phyloP scores from a whole-genome alignment of 2,888 invertebrate species.

The Eupithecia dodoneata region DNA sequence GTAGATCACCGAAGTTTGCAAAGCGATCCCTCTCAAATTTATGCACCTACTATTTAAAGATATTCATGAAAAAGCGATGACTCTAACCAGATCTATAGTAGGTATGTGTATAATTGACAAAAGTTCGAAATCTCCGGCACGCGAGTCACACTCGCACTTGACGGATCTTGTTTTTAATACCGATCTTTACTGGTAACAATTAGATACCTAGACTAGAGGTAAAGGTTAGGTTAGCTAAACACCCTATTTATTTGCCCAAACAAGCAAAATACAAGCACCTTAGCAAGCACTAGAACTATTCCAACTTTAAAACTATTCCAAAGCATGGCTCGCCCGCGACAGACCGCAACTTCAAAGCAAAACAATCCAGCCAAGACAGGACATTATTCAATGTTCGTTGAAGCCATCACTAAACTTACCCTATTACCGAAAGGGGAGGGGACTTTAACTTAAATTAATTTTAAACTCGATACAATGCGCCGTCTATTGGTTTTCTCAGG shows the following conservation, averaged over 20 bases:
- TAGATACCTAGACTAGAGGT: too few relatives aligned
- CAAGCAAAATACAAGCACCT: slow-evolving; percentile 20
- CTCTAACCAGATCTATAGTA: too few relatives aligned
- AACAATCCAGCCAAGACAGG: slow-evolving; percentile 35
- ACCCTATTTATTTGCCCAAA: neutral
- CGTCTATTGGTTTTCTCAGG: slow-evolving; percentile 31
- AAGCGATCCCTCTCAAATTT: too few relatives aligned
- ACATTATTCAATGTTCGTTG: slow-evolving; percentile 40
- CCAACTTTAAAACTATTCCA: slow-evolving; percentile 32
- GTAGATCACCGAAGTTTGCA: too few relatives aligned
- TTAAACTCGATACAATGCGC: slow-evolving; percentile 36
- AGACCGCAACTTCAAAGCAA: slow-evolving; percentile 33
- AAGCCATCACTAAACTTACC: slow-evolving; percentile 39
- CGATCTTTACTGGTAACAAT: too few relatives aligned
- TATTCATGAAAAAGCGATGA: too few relatives aligned
- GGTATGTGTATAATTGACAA: too few relatives aligned
- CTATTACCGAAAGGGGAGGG: slow-evolving; percentile 34
- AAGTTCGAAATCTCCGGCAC: too few relatives aligned
- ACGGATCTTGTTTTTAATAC: too few relatives aligned
- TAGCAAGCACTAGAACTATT: slow-evolving; percentile 26
- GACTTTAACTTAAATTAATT: slow-evolving; percentile 36
- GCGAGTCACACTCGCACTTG: too few relatives aligned
- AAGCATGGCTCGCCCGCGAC: slow-evolving; percentile 23
- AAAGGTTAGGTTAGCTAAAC: neutral
- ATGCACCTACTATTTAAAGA: too few relatives aligned